Evolutionary conservation across 1,140 invertebrate genomes (phyloP).

Genomic region (Panagrolaimus sp.): DNA sequence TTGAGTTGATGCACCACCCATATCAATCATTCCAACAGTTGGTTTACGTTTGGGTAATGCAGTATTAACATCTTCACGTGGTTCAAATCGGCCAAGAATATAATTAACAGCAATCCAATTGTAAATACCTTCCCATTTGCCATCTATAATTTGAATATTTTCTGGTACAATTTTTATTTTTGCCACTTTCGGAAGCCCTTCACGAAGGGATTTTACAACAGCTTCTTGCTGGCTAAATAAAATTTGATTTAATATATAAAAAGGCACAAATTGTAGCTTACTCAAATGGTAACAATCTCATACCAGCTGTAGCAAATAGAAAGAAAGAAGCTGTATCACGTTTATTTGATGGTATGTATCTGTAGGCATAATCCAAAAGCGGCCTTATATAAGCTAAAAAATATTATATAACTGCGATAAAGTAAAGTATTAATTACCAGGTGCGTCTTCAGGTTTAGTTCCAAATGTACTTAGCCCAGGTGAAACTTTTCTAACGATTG

Average conservation of each 20-base stretch:
- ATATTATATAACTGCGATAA: slow-evolving; percentile 39
- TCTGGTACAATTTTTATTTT: slow-evolving; percentile 61
- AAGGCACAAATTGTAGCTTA: slow-evolving; percentile 15
- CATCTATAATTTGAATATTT: slow-evolving; percentile 64
- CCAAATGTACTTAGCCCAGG: slow-evolving; percentile 62
- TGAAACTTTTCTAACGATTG: slow-evolving; percentile 62
- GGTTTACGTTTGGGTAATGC: slow-evolving; percentile 14
- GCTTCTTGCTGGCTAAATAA: slow-evolving; percentile 59
- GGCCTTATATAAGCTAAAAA: slow-evolving; percentile 59
- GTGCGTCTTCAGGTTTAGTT: slow-evolving; percentile 60
- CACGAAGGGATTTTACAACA: slow-evolving; percentile 61
- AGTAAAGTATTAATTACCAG: slow-evolving; percentile 44
- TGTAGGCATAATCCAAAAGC: slow-evolving; percentile 60
- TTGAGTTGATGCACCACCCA: slow-evolving; percentile 65
- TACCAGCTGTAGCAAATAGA: slow-evolving; percentile 65
- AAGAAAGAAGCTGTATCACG: slow-evolving; percentile 62
- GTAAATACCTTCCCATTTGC: slow-evolving; percentile 65
- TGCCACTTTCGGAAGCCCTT: slow-evolving; percentile 60
- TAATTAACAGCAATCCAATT: slow-evolving; percentile 65
- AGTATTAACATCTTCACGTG: slow-evolving; percentile 16
- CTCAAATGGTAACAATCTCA: slow-evolving; percentile 61
- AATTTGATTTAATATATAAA: not conserved
- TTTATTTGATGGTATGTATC: slow-evolving; percentile 61
- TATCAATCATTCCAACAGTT: slow-evolving; percentile 63
- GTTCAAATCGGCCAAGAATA: slow-evolving; percentile 60